Evolutionary conservation across 2,888 invertebrate species (phyloP), one percentile per base, ranked within the genome.

Genomic region (Lissonota sp.): DNA sequence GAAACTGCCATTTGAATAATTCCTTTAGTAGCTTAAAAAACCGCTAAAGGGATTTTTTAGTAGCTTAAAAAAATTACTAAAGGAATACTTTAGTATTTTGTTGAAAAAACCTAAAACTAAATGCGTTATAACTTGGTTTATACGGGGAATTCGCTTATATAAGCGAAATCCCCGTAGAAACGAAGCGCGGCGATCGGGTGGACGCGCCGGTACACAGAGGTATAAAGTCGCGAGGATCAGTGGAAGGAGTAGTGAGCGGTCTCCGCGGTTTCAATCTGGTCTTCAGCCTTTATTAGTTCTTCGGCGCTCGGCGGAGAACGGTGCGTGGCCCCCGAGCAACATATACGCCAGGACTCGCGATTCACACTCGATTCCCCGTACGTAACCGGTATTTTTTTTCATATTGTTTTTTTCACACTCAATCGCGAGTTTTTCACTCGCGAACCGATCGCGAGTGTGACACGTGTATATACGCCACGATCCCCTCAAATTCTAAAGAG

Each of bases 261-360:
- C 90, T 91, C 90, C 90, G 90, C 91, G 88, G 91, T 91, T 90
- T 90, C 90, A 90, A 87, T 84, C 89, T 87, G 87, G 88, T 88
- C 83, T 87, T 86, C 90, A 90, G 90, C 87, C 91, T 91, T 90
- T 91, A 91, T 91, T 91, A 91, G 91, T 91, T 90, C 88, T 91
- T 91, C 90, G 88, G 90, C 90, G 90, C 89, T 91, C 91, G 91
- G 90, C 90, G 90, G 86, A 88, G 91, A 90, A 91, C 88, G 90
- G 90, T 91, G 90, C 86, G 87, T 89, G 87, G 84, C 86, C 78
- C 71, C 80, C 79, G 74, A 77, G 64, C 63, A 3, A 26, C 26
- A 26, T 69, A 70, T 39, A 81, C 53, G 46, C 37, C 26, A 55
- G 70, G 46, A 53, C 46, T 66, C 69, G 37, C 55, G 62, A 49